A percentile compares a stretch with the other conserved stretches of the same genome.
Conservation (phyloP, 2,113 vertebrate species). For the Halichoeres trimaculatus region DNA sequence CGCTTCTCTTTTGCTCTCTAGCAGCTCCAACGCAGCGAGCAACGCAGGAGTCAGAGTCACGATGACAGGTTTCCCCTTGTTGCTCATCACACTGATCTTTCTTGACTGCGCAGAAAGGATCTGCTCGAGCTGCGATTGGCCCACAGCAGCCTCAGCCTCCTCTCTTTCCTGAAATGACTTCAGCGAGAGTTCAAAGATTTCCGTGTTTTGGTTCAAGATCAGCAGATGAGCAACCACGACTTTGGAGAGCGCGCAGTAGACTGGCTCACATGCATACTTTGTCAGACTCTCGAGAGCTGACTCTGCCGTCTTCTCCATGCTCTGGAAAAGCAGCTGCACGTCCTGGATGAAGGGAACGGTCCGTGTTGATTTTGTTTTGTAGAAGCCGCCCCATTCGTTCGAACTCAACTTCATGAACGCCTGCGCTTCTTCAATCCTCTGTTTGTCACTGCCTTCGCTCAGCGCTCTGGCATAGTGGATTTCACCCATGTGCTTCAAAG, state of each 20-base stretch:
- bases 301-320: background rate
- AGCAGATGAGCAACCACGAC: constrained; percentile 20
- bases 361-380: background rate
- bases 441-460: constrained; percentile 5
- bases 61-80: constrained; percentile 4
- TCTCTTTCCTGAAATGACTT: constrained; percentile 43
- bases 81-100: constrained; percentile 17
- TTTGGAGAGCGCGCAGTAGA: constrained; percentile 49
- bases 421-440: constrained; percentile 13
- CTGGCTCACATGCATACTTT: constrained; percentile 19
- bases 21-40: constrained; percentile 24
- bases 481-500: constrained; percentile 28
- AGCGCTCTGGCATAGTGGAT: constrained; percentile 50
- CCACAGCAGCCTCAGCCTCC: background rate
- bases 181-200: constrained; percentile 39
- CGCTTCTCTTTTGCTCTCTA: constrained; percentile 46
- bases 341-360: constrained; percentile 51
- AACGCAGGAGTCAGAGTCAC: constrained; percentile 37
- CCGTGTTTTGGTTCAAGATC: constrained; percentile 38
- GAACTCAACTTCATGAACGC: constrained; percentile 48
- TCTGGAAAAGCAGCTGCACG: constrained; percentile 42
- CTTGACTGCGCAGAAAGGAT: constrained; percentile 32
- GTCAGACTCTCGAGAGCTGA: constrained; percentile 42
- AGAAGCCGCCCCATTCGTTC: constrained; percentile 12
- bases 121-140: constrained; percentile 38